Percentiles rank a stretch among this genome's conserved stretches.
These are phyloP conservation scores for Sebastolobus alascanus DNA, from an alignment of 2,797 vertebrate genomes.

Conservation along the genomic window DNA sequence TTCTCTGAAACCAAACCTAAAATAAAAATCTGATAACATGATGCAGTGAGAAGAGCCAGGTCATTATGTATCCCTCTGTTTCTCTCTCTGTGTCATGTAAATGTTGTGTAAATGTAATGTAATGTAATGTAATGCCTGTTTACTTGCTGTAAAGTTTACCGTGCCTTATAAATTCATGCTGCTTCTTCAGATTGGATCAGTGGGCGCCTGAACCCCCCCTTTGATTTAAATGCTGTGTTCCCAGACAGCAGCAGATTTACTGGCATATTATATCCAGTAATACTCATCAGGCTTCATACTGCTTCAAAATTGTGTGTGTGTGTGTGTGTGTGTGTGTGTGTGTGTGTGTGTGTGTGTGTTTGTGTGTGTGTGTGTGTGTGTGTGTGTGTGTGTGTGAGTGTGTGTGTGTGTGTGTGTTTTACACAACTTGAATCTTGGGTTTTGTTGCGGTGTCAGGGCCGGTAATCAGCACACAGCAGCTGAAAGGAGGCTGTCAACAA, in stretches of 20 bases:
- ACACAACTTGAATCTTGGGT: too few species aligned
- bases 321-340: neutral
- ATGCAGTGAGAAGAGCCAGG: neutral
- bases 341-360: too few species aligned
- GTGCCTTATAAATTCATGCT: neutral
- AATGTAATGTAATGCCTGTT: neutral
- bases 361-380: too few species aligned
- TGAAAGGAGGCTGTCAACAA: constrained; percentile 23
- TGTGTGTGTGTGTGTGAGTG: too few species aligned
- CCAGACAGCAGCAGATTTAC: constrained; percentile 9
- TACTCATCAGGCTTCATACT: constrained; percentile 3
- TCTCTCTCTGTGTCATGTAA: neutral
- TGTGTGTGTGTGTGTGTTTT: too few species aligned
- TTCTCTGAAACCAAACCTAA: neutral
- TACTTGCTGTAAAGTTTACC: neutral
- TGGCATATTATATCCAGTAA: constrained; percentile 1
- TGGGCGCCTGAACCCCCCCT: neutral
- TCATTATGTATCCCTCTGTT: neutral
- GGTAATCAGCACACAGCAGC: constrained; percentile 15
- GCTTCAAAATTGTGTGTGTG: neutral
- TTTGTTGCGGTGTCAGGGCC: neutral
- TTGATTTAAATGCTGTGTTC: constrained; percentile 30
- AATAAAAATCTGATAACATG: neutral
- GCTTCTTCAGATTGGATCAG: constrained; percentile 30
- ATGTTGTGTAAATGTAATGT: neutral